A percentile compares a stretch with the other conserved stretches of the same genome.
These are phyloP conservation scores for Lasioglossum marginatum DNA, from an alignment of 2,888 invertebrate species.

Conservation along the genomic window DNA sequence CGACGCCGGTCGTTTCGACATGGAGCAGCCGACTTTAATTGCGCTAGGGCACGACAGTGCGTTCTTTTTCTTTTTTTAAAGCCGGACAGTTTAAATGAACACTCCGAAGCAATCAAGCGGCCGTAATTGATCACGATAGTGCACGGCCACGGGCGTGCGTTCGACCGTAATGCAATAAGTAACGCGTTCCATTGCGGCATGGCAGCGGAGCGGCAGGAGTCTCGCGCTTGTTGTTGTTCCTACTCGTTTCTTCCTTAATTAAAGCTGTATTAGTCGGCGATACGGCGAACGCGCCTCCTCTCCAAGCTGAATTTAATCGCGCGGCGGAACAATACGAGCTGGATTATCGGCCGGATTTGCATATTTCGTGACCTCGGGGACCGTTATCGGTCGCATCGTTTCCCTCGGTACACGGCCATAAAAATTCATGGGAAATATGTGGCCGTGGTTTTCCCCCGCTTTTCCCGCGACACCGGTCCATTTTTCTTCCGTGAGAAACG, in stretches of 20 bases:
- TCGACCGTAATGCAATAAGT: slow-evolving; percentile 1
- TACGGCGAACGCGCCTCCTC: not conserved
- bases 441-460: not conserved
- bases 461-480: not conserved
- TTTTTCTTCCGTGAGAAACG: not conserved
- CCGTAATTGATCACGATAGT: slow-evolving; percentile 5
- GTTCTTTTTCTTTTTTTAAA: not conserved
- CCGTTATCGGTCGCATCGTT: slow-evolving; percentile 15
- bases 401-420: not conserved
- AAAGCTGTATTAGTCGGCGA: not conserved
- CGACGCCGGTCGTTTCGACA: not conserved
- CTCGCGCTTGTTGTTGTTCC: not conserved
- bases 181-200: not conserved
- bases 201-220: no score
- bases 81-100: not conserved
- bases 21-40: not conserved
- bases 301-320: slow-evolving; percentile 29
- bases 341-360: slow-evolving; percentile 38
- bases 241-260: slow-evolving; percentile 3
- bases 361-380: slow-evolving; percentile 29
- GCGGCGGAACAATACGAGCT: slow-evolving; percentile 2
- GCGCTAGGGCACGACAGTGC: not conserved
- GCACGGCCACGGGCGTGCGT: not conserved
- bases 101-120: slow-evolving; percentile 2
- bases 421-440: slow-evolving; percentile 6